A percentile compares a stretch with the other conserved stretches of the same genome.
These are phyloP conservation scores for Galago senegalensis DNA, from an alignment of 2,797 vertebrate species.

Conservation along the genomic window DNA sequence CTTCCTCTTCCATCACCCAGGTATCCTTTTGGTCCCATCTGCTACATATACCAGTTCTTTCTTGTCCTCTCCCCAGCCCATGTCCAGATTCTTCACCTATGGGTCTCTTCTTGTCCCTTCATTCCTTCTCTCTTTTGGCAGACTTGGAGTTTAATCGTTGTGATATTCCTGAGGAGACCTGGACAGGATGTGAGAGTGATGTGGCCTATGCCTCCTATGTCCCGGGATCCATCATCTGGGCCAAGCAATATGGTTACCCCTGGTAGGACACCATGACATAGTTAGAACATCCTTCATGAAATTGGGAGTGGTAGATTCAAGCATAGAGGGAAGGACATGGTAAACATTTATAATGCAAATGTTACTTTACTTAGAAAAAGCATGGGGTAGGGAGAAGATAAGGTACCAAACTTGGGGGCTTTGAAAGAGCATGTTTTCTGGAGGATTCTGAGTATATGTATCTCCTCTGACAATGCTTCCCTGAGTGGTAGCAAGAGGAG, in stretches of 20 bases:
- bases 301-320: slow-evolving; percentile 43
- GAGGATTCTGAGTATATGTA: slow-evolving; percentile 9
- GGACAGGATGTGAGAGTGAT: slow-evolving; percentile 83
- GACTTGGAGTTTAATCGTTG: slow-evolving; percentile 86
- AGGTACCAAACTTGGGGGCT: slow-evolving; percentile 8
- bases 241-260: slow-evolving; percentile 88
- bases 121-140: slow-evolving; percentile 75
- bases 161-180: slow-evolving; percentile 87
- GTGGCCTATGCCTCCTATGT: slow-evolving; percentile 86
- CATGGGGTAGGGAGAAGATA: not conserved
- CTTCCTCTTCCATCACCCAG: not conserved
- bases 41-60: not conserved
- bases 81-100: not conserved
- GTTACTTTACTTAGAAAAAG: slow-evolving; percentile 35
- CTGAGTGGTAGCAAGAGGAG: slow-evolving; percentile 13
- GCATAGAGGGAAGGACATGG: slow-evolving; percentile 51
- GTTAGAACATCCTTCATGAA: not conserved
- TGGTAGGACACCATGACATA: slow-evolving; percentile 84
- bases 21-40: slow-evolving; percentile 22
- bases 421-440: slow-evolving; percentile 35
- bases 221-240: slow-evolving; percentile 90
- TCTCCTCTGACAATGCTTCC: not conserved
- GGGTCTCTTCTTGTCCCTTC: not conserved
- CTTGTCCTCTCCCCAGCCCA: not conserved
- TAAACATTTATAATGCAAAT: slow-evolving; percentile 32